These are phyloP conservation scores for Patella ulyssiponensis DNA, from an alignment of 2,888 invertebrate genomes.

Conservation along the genomic window DNA sequence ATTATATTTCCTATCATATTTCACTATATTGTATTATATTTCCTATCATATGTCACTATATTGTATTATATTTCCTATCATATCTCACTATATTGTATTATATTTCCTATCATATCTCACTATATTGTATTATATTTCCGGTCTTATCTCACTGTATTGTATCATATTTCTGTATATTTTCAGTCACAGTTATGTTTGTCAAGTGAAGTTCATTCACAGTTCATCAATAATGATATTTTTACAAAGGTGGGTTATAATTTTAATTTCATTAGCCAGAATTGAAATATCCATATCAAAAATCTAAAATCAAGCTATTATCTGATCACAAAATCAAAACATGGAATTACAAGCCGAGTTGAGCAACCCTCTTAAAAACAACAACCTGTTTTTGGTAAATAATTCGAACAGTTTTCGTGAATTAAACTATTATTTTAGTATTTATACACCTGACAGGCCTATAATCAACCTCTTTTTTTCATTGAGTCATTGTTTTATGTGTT, in stretches of 20 bases:
- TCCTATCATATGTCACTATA: constrained; percentile 14
- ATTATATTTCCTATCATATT: background rate
- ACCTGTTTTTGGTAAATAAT: background rate
- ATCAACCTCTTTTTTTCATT: too few relatives aligned
- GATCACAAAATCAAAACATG: too few relatives aligned
- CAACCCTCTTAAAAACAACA: background rate
- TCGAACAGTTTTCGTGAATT: too few relatives aligned
- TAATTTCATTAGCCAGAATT: background rate
- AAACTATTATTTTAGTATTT: constrained; percentile 4
- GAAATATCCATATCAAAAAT: background rate
- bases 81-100: background rate
- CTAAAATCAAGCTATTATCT: too few relatives aligned
- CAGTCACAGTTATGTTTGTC: constrained; percentile 57
- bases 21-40: constrained; percentile 16
- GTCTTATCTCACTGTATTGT: constrained; percentile 4
- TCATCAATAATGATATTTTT: constrained; percentile 77
- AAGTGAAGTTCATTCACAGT: constrained; percentile 77
- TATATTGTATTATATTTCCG: constrained; percentile 18
- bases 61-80: background rate
- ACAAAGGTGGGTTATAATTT: constrained; percentile 72
- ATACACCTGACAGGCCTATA: too few relatives aligned
- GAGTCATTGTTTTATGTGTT: too few relatives aligned
- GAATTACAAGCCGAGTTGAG: constrained; percentile 13
- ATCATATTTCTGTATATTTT: constrained; percentile 20
- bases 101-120: background rate